Evolutionary conservation across 2,113 vertebrate genomes (phyloP).

Genomic region (Seriola rivoliana): DNA sequence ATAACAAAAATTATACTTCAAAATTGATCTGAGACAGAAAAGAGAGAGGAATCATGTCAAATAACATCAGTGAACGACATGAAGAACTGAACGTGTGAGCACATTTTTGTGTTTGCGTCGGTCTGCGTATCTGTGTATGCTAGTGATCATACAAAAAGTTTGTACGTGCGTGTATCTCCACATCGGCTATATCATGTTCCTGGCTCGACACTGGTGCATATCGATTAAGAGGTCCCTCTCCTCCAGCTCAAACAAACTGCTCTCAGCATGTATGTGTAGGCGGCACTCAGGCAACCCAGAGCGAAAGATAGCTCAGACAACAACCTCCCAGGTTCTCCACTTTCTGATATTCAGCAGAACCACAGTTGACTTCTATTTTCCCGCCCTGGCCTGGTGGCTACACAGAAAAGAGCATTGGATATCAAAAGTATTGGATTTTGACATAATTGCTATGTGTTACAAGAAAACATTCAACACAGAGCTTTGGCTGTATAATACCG

Average conservation of each 20-base stretch:
- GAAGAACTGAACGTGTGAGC: background rate
- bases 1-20: background rate
- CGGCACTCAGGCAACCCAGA: background rate
- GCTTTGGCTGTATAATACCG: no score
- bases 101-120: background rate
- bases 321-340: constrained; percentile 15
- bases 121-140: background rate
- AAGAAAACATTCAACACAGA: background rate
- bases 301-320: constrained; percentile 8
- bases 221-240: constrained; percentile 36
- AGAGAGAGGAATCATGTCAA: background rate
- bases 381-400: background rate
- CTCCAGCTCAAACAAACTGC: constrained; percentile 30
- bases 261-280: constrained; percentile 30
- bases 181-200: constrained; percentile 17
- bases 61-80: background rate
- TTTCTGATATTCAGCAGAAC: constrained; percentile 30
- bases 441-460: background rate
- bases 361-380: constrained; percentile 26
- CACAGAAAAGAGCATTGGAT: background rate
- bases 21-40: background rate
- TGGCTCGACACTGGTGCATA: constrained; percentile 12
- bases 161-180: constrained; percentile 9
- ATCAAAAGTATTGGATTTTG: background rate
- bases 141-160: constrained; percentile 8